Percentiles rank a stretch among this genome's conserved stretches.
These are phyloP conservation scores for Clavelina lepadiformis DNA, from an alignment of 23 tunicate species.

Conservation along the genomic window DNA sequence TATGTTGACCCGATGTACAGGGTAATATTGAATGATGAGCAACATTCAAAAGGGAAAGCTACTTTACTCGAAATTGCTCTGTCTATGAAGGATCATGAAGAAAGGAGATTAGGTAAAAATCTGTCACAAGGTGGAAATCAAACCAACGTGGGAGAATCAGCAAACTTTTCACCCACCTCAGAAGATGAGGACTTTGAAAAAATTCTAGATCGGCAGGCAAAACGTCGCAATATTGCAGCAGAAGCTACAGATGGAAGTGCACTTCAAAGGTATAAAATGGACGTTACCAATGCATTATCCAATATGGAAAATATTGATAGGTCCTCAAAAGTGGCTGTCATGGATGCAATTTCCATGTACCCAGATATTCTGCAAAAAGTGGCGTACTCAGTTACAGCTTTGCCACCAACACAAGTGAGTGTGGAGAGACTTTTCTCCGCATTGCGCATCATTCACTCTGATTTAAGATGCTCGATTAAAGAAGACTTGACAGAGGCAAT, in stretches of 20 bases:
- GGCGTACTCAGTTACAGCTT: too few relatives aligned
- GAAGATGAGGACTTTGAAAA: slow-evolving; percentile 17
- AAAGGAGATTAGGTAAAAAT: neutral
- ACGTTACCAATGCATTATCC: slow-evolving; percentile 9
- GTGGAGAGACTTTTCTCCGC: too few relatives aligned
- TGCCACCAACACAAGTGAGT: too few relatives aligned
- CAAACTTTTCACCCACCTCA: neutral
- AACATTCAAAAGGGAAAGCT: slow-evolving; percentile 8
- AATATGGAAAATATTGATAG: slow-evolving; percentile 11
- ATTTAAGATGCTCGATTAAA: too few relatives aligned
- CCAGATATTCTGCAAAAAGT: too few relatives aligned
- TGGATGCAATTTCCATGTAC: too few relatives aligned
- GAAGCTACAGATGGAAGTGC: neutral
- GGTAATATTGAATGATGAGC: neutral
- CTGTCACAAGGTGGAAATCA: neutral
- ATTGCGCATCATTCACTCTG: too few relatives aligned
- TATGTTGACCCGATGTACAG: slow-evolving; percentile 9
- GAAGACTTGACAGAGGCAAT: too few relatives aligned
- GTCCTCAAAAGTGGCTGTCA: too few relatives aligned
- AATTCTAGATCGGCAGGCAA: slow-evolving; percentile 18
- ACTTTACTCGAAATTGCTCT: slow-evolving; percentile 8
- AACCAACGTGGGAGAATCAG: too few relatives aligned
- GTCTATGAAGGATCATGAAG: too few relatives aligned
- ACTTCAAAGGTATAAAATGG: slow-evolving; percentile 8
- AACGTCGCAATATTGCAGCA: neutral